A percentile compares a stretch with the other conserved stretches of the same genome.
phyloP scores from a whole-genome alignment of 2,888 invertebrate genomes.

The Lepeophtheirus nordmannii region DNA sequence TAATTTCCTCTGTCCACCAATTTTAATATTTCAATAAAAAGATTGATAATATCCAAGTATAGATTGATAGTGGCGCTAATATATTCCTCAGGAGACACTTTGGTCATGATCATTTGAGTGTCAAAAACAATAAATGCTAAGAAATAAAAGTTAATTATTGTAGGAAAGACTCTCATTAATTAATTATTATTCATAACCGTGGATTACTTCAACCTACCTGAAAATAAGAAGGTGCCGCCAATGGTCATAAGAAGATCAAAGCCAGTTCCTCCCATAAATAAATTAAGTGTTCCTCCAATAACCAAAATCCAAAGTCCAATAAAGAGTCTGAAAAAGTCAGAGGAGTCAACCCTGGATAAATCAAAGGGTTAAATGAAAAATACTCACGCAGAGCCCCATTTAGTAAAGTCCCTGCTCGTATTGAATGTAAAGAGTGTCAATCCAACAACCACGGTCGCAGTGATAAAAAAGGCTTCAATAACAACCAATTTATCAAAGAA shows the following conservation, averaged over 20 bases:
- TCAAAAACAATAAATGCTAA: slow-evolving; percentile 23
- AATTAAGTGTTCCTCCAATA: slow-evolving; percentile 53
- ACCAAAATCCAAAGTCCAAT: slow-evolving; percentile 51
- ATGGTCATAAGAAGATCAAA: slow-evolving; percentile 55
- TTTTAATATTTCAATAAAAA: slow-evolving; percentile 63
- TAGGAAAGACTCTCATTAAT: not conserved
- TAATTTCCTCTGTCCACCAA: slow-evolving; percentile 41
- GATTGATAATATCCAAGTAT: slow-evolving; percentile 70
- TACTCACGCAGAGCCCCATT: slow-evolving; percentile 55
- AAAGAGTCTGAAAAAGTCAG: slow-evolving; percentile 42
- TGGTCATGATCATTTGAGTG: slow-evolving; percentile 52
- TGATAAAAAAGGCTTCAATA: slow-evolving; percentile 59
- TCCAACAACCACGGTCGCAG: slow-evolving; percentile 53
- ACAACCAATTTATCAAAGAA: slow-evolving; percentile 59
- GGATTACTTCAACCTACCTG: slow-evolving; percentile 29
- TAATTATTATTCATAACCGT: too few relatives aligned
- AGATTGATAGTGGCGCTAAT: slow-evolving; percentile 68
- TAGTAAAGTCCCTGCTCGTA: slow-evolving; percentile 65
- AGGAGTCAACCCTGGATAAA: not conserved
- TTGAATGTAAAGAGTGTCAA: slow-evolving; percentile 70
- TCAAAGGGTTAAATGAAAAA: slow-evolving; percentile 10
- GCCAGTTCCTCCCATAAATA: slow-evolving; percentile 53
- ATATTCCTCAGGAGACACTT: slow-evolving; percentile 67
- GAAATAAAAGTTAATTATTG: not conserved
- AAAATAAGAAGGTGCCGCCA: slow-evolving; percentile 45